phyloP scores from a whole-genome alignment of 1,140 invertebrate species.

The silkworm (Bombyx mori) region DNA sequence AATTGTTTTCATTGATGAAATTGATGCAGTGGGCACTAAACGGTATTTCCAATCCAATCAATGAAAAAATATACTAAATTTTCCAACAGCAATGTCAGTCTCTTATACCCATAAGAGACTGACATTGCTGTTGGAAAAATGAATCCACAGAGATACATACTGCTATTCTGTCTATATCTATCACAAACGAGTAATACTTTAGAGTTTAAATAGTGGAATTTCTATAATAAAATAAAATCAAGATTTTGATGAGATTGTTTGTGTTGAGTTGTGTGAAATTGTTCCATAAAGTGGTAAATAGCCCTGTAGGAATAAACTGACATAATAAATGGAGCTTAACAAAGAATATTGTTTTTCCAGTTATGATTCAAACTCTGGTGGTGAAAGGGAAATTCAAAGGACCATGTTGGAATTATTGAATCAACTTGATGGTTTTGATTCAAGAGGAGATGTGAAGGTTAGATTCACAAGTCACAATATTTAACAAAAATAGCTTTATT shows the following conservation, averaged over 20 bases:
- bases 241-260: background rate
- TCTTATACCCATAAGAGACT: no score
- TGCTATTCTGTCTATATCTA: background rate
- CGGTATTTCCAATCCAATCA: conserved; percentile 60
- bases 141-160: background rate
- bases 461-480: conserved; percentile 6
- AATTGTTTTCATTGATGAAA: conserved; percentile 99
- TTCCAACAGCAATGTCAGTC: no score
- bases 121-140: no score
- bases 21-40: conserved; percentile 99
- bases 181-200: background rate
- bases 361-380: conserved; percentile 99
- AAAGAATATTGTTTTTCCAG: conserved; percentile 22
- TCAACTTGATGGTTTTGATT: conserved; percentile 99
- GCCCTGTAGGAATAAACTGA: no score
- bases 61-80: no score
- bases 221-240: background rate
- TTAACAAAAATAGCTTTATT: no score
- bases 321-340: no score
- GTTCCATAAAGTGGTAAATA: no score
- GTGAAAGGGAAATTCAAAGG: conserved; percentile 99
- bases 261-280: no score
- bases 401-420: conserved; percentile 99
- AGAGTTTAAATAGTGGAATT: background rate
- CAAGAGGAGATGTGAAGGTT: conserved; percentile 94